Percentiles rank a stretch among this genome's conserved stretches.
Conservation (phyloP, 2,797 vertebrate genomes). For the Simalia tracyae region DNA sequence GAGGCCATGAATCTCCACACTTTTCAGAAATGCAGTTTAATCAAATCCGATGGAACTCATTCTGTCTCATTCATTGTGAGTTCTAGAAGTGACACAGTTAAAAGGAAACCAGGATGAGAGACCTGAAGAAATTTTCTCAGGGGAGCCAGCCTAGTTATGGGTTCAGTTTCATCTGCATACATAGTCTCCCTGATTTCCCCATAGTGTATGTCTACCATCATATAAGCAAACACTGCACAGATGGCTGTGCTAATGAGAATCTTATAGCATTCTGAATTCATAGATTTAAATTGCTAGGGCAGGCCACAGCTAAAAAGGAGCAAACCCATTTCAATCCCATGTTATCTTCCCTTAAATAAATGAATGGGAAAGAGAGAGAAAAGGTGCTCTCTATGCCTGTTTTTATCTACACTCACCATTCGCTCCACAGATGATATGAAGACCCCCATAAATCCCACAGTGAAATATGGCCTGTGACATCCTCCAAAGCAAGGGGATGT, state of each 20-base stretch:
- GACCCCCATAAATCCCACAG: background rate
- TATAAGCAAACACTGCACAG: background rate
- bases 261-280: background rate
- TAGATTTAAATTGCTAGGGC: background rate
- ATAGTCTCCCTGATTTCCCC: background rate
- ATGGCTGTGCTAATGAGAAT: constrained; percentile 1
- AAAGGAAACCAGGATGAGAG: background rate
- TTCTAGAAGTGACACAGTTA: constrained; percentile 1
- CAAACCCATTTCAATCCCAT: background rate
- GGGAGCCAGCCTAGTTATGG: background rate
- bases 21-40: background rate
- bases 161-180: background rate
- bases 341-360: background rate
- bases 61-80: constrained; percentile 1
- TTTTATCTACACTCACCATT: background rate
- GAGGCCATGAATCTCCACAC: background rate
- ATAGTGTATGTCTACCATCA: background rate
- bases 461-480: background rate
- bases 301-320: background rate
- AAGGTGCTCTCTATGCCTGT: background rate
- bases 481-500: background rate
- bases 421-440: background rate
- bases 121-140: background rate
- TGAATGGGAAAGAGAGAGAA: background rate
- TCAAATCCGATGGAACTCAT: background rate